Conservation (phyloP, 1,140 invertebrate species). For the Neoseiulus cucumeris region DNA sequence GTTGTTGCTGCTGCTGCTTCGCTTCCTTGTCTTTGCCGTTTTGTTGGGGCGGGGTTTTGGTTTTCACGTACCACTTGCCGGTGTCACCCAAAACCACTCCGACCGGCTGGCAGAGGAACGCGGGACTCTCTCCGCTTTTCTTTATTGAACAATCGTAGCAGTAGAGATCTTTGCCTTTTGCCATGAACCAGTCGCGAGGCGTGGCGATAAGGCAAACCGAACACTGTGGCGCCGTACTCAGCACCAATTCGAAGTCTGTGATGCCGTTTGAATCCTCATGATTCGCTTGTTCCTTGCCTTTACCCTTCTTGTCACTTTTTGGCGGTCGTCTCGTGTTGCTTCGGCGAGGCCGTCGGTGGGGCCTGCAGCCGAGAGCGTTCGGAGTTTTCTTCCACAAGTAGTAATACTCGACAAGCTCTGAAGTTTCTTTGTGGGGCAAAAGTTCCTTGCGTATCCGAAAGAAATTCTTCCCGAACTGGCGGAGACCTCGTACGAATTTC, state of each 20-base stretch:
- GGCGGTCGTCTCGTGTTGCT: constrained; percentile 13
- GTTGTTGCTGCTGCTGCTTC: neutral
- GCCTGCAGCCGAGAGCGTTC: constrained; percentile 46
- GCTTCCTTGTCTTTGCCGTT: neutral
- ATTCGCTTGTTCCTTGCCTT: constrained; percentile 35
- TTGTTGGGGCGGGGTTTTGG: neutral
- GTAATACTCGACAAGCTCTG: constrained; percentile 93
- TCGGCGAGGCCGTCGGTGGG: constrained; percentile 17
- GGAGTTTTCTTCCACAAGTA: constrained; percentile 99
- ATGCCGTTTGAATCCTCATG: constrained; percentile 35
- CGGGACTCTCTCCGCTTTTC: neutral
- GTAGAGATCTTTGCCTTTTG: neutral
- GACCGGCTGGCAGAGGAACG: neutral
- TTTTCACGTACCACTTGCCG: neutral
- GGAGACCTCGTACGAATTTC: constrained; percentile 89
- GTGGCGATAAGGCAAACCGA: constrained; percentile 1
- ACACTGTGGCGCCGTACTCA: neutral
- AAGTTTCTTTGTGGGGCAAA: constrained; percentile 83
- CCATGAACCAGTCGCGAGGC: neutral
- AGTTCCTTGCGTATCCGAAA: constrained; percentile 90
- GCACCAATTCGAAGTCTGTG: neutral
- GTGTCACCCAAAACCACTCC: neutral
- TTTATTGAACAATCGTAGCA: constrained; percentile 5
- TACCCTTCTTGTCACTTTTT: constrained; percentile 8
- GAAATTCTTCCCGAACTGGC: constrained; percentile 98